Conservation (phyloP, 1,140 invertebrate species). For the Drosophila lowei region DNA sequence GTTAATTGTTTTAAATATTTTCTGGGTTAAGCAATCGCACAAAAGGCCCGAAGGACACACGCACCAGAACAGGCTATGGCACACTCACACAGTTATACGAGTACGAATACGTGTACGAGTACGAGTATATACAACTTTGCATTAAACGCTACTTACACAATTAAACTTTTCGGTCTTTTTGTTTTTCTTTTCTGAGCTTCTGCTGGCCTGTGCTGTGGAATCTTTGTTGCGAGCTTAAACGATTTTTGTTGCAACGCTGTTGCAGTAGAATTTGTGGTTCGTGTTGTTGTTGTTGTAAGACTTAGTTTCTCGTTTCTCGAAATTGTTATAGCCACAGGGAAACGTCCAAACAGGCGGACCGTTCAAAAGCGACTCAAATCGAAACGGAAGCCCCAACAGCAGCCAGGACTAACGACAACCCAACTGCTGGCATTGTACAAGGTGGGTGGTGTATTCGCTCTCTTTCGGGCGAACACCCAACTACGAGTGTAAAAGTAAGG, state of each 20-base stretch:
- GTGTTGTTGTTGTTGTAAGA: constrained; percentile 8
- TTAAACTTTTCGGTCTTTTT: constrained; percentile 14
- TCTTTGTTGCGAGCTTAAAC: constrained; percentile 13
- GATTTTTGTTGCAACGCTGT: constrained; percentile 18
- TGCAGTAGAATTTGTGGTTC: constrained; percentile 7
- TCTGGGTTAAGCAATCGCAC: constrained; percentile 12
- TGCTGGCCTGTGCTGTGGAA: constrained; percentile 18
- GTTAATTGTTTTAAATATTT: constrained; percentile 67
- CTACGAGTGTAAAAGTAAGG: constrained; percentile 31
- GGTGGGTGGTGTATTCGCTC: no score
- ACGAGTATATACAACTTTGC: constrained; percentile 21
- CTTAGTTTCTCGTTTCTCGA: constrained; percentile 1
- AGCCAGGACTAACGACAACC: constrained; percentile 4
- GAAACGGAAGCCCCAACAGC: constrained; percentile 39
- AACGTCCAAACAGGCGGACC: constrained; percentile 70
- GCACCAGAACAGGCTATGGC: constrained; percentile 36
- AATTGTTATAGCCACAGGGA: constrained; percentile 28
- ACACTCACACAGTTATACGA: constrained; percentile 12
- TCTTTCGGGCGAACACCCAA: no score
- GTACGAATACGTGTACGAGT: constrained; percentile 3
- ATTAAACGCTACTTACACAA: constrained; percentile 44
- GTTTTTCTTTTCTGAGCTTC: constrained; percentile 14
- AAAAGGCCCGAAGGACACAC: constrained; percentile 52
- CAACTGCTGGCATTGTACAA: no score
- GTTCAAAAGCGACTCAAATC: constrained; percentile 76